Conservation (phyloP, 1,140 invertebrate genomes). For the Homarus americanus region DNA sequence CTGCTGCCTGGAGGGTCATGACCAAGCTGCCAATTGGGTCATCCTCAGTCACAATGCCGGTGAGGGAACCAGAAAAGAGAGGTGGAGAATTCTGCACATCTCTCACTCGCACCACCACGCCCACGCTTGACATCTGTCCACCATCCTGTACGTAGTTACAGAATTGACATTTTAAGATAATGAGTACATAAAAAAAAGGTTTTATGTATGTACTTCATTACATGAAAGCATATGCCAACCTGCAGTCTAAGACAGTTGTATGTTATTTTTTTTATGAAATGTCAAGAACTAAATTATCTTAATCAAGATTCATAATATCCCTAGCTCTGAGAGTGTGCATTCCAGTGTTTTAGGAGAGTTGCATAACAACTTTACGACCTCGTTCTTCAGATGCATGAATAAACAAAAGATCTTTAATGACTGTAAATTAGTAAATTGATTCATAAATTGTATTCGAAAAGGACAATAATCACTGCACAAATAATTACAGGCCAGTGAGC, state of each 20-base stretch:
- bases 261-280: too few species aligned
- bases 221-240: not conserved
- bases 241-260: not conserved
- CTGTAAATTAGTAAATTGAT: too few species aligned
- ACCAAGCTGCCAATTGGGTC: slow-evolving; percentile 90
- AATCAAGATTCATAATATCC: too few species aligned
- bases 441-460: too few species aligned
- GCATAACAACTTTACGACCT: too few species aligned
- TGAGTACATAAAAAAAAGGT: not conserved
- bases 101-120: slow-evolving; percentile 86
- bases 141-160: slow-evolving; percentile 84
- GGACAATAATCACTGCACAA: too few species aligned
- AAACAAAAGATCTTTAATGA: too few species aligned
- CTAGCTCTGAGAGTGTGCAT: too few species aligned
- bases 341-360: too few species aligned
- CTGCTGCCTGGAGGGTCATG: slow-evolving; percentile 87
- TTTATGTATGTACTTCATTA: not conserved
- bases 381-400: too few species aligned
- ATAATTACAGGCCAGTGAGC: too few species aligned
- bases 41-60: slow-evolving; percentile 89
- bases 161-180: not conserved
- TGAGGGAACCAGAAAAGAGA: slow-evolving; percentile 88
- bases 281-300: too few species aligned
- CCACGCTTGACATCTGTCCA: slow-evolving; percentile 84
- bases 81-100: slow-evolving; percentile 84